These are phyloP conservation scores for Hyperoplus lanceolatus DNA, from an alignment of 2,797 vertebrate genomes.

Conservation along the genomic window DNA sequence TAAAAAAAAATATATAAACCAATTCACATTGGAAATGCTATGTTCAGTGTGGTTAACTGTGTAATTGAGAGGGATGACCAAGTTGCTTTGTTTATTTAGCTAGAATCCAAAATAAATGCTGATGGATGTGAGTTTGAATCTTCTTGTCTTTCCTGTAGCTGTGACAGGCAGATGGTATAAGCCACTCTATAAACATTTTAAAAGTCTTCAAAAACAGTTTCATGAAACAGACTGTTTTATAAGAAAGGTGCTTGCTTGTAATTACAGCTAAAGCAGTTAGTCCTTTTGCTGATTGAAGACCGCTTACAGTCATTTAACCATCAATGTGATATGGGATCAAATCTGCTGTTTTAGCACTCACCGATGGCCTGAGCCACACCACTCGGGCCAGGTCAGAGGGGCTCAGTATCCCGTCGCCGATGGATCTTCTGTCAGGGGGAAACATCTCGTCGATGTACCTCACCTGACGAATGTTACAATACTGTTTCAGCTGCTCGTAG, in stretches of 20 bases:
- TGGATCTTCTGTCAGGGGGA: constrained; percentile 73
- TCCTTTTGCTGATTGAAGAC: not conserved
- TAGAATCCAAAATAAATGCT: too few species aligned
- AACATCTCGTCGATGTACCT: constrained; percentile 80
- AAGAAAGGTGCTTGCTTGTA: not conserved
- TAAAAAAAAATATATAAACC: too few species aligned
- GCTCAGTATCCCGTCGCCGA: constrained; percentile 65
- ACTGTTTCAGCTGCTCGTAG: constrained; percentile 67
- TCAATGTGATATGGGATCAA: not conserved
- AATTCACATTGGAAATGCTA: too few species aligned
- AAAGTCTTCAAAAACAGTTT: not conserved
- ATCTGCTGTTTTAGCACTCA: constrained; percentile 51
- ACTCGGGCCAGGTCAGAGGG: constrained; percentile 51
- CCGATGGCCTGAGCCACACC: constrained; percentile 80
- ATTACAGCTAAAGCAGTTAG: not conserved
- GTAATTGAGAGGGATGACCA: not conserved
- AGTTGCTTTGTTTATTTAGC: too few species aligned
- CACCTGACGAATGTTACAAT: constrained; percentile 27
- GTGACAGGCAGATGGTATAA: not conserved
- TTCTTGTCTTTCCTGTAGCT: not conserved
- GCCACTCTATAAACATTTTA: not conserved
- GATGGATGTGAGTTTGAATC: not conserved
- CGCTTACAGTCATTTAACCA: not conserved
- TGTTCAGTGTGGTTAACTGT: too few species aligned
- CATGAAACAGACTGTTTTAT: not conserved